Conservation (phyloP, 2,888 invertebrate species). For the Molanna angustata region DNA sequence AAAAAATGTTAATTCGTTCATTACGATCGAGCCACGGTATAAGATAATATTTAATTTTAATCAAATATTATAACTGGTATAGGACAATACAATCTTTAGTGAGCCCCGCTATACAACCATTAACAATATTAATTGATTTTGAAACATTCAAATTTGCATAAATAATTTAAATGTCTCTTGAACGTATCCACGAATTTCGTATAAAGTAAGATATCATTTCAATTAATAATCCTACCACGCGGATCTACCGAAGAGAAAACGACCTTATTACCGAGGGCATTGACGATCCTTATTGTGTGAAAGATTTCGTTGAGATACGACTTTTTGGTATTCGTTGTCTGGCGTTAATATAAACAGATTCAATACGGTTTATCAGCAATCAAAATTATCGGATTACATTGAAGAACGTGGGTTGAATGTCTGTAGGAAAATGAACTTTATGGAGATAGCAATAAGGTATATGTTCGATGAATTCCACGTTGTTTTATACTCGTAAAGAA, state of each 20-base stretch:
- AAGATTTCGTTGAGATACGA: not conserved
- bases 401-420: not conserved
- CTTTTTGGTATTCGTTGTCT: not conserved
- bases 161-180: constrained; percentile 6
- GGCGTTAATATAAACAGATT: constrained; percentile 11
- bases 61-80: too few relatives aligned
- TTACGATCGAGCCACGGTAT: too few relatives aligned
- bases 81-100: too few relatives aligned
- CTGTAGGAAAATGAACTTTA: constrained; percentile 7
- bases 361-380: constrained; percentile 29
- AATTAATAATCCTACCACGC: constrained; percentile 16
- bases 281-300: not conserved
- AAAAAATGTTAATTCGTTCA: too few relatives aligned
- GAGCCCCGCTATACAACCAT: too few relatives aligned
- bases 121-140: constrained; percentile 1
- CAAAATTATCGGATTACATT: constrained; percentile 30
- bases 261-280: not conserved
- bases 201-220: constrained; percentile 17
- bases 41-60: too few relatives aligned
- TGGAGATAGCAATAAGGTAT: constrained; percentile 1
- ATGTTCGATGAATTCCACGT: too few relatives aligned
- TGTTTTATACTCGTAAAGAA: too few relatives aligned
- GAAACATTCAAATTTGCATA: constrained; percentile 6
- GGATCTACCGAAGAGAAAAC: not conserved
- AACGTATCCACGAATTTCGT: constrained; percentile 13